Evolutionary conservation across 2,888 invertebrate species (phyloP), one percentile per base, ranked within the genome.

Genomic region (Selenia dentaria): DNA sequence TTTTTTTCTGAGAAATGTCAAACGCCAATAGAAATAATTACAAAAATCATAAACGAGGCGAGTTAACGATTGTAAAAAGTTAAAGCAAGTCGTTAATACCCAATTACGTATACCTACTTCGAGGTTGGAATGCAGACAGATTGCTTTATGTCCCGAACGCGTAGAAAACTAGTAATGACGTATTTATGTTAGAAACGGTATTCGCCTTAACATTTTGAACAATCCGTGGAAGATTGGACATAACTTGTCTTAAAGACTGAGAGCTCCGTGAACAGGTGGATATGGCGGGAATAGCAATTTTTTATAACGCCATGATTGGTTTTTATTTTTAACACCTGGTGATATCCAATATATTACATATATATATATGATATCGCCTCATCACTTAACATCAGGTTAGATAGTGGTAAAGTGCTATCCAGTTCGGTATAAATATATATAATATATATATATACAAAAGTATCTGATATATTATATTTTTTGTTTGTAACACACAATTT

Each of bases 91-190:
- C 52, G 59, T 59, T 61, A 63, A 63, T 43, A 59, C 51, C 43
- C 47, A 52, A 57, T 57, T 49, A 57, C 22, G 22, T 22, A 8
- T 22, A 22, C 54, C 54, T 57, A 57, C 56, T 60, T 58, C 59
- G 46, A 43, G 57, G 57, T 58, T 33, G 57, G 55, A 56, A 62
- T 70, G 52, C 60, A 24, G 57, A 57, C 54, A 61, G 45, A 59
- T 59, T 56, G 42, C 35, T 42, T 40, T 40, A 40, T 36, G 35
- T 36, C 31, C 22, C 20, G 31, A 31, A 32, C 31, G 38, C 39
- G 46, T 41, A 54, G 22, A 42, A 55, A 59, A 61, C 35, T 11
- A 27, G 53, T 45, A 48, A 42, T 48, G 49, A 43, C 52, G 43
- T 51, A 50, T 42, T 32, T 44, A 25, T 32, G 26, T 34, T 49